Percentiles rank a stretch among this genome's conserved stretches.
These are phyloP conservation scores for Pempheris klunzingeri DNA, from an alignment of 2,797 vertebrate species.

Conservation along the genomic window DNA sequence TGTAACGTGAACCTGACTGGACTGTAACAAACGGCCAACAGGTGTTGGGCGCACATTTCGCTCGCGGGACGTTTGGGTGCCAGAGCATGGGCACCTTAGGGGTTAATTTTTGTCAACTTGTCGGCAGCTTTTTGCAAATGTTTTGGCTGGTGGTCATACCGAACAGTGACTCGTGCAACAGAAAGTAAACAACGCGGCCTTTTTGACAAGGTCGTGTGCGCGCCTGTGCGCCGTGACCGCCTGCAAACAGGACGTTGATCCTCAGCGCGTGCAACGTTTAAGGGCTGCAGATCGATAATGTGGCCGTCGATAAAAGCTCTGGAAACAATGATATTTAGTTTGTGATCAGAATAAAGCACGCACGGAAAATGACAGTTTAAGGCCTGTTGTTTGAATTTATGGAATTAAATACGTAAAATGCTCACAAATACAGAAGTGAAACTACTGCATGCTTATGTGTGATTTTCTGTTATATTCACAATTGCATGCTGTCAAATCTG, in stretches of 20 bases:
- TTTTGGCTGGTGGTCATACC: not conserved
- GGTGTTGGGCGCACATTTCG: slow-evolving; percentile 72
- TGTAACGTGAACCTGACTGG: slow-evolving; percentile 27
- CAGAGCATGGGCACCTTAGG: no score
- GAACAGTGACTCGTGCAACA: not conserved
- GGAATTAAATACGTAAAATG: no score
- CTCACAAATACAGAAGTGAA: slow-evolving; percentile 37
- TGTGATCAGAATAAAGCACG: slow-evolving; percentile 10
- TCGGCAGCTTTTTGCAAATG: not conserved
- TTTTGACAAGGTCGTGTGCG: slow-evolving; percentile 45
- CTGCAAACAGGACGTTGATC: slow-evolving; percentile 45
- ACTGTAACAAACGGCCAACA: slow-evolving; percentile 72
- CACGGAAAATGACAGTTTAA: not conserved
- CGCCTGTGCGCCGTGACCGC: slow-evolving; percentile 27
- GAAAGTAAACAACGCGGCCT: slow-evolving; percentile 59
- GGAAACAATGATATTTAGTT: no score
- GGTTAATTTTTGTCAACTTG: not conserved
- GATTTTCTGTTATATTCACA: not conserved
- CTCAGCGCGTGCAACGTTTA: slow-evolving; percentile 32
- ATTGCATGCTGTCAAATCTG: not conserved
- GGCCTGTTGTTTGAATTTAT: not conserved
- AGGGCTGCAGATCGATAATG: not conserved
- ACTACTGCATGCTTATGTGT: not conserved
- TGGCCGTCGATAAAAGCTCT: no score
- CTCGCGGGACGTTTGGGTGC: no score